A percentile compares a stretch with the other conserved stretches of the same genome.
These are phyloP conservation scores for Oreochromis spilurus DNA, from an alignment of 2,113 vertebrate genomes.

Conservation along the genomic window DNA sequence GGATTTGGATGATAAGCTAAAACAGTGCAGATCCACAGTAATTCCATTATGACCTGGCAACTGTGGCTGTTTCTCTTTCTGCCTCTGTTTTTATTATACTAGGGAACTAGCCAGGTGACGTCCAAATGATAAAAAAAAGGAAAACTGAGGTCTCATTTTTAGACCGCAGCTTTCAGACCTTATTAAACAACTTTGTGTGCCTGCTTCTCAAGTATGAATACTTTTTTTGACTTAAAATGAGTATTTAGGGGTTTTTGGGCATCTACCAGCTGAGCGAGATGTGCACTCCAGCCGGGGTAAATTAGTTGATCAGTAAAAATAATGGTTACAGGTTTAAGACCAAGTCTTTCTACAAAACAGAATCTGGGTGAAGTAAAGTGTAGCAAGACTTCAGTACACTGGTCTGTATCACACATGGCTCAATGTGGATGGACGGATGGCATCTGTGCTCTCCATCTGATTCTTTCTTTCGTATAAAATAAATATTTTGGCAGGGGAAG, in stretches of 20 bases:
- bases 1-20: background rate
- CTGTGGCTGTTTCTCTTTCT: background rate
- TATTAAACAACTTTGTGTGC: background rate
- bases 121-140: background rate
- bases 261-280: background rate
- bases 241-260: background rate
- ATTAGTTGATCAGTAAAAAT: background rate
- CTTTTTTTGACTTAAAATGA: background rate
- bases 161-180: background rate
- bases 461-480: background rate
- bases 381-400: background rate
- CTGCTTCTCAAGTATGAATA: background rate
- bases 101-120: background rate
- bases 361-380: background rate
- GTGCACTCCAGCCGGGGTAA: background rate
- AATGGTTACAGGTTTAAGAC: background rate
- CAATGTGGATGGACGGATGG: background rate
- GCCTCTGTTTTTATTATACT: background rate
- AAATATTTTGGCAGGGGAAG: background rate
- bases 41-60: background rate
- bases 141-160: background rate
- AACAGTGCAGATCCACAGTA: background rate
- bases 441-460: background rate
- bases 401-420: background rate
- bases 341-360: background rate